Evolutionary conservation across 2,888 invertebrate genomes (phyloP).

Genomic region (Matsumyia berberina): DNA sequence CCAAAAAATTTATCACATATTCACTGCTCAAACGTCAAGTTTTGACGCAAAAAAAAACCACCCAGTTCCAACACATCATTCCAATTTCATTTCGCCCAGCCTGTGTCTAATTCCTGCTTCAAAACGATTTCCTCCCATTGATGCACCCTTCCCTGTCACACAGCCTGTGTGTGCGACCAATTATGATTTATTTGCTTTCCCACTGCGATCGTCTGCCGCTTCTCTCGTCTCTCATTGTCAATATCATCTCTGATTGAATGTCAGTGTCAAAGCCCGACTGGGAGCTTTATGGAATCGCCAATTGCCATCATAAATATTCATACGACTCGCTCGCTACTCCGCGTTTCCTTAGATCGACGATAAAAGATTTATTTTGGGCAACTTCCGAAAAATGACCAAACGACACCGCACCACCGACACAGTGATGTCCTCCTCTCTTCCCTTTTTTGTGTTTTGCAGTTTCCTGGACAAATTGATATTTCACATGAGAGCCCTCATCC

Average conservation of each 20-base stretch:
- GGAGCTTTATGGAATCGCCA: conserved; percentile 52
- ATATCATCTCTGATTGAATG: conserved; percentile 62
- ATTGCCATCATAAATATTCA: conserved; percentile 72
- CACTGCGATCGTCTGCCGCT: background rate
- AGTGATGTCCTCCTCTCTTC: no score
- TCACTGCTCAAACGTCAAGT: no score
- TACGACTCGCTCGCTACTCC: conserved; percentile 32
- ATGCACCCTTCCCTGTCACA: background rate
- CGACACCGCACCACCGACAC: conserved; percentile 4
- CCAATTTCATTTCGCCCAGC: no score
- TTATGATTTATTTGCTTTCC: conserved; percentile 42
- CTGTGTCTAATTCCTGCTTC: no score
- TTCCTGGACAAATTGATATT: conserved; percentile 61
- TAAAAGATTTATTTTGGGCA: conserved; percentile 71
- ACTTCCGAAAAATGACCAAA: conserved; percentile 71
- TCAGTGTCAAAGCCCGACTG: conserved; percentile 51
- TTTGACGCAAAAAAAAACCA: no score
- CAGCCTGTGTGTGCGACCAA: conserved; percentile 43
- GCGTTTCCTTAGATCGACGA: conserved; percentile 69
- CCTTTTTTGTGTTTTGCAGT: conserved; percentile 17
- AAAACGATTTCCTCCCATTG: no score
- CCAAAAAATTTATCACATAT: no score
- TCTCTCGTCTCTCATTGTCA: conserved; percentile 24
- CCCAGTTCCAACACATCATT: no score
- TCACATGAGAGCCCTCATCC: conserved; percentile 13